Percentiles rank a stretch among this genome's conserved stretches.
Conservation (phyloP, 1,140 invertebrate species). For the Oedothorax gibbosus region DNA sequence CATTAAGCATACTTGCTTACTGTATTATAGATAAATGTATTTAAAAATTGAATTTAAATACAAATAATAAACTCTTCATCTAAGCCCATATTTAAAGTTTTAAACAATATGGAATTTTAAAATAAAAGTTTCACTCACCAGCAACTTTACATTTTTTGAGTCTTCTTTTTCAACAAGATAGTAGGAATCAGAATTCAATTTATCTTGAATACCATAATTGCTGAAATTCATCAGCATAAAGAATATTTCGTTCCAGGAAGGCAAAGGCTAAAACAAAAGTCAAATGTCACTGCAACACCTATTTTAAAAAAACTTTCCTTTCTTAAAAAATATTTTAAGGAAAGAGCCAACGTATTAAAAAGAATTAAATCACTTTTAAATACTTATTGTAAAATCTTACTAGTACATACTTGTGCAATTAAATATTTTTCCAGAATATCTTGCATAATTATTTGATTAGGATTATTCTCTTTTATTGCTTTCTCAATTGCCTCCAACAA, state of each 20-base stretch:
- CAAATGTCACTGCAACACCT: not conserved
- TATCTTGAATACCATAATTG: not conserved
- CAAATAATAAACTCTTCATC: not conserved
- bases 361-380: not conserved
- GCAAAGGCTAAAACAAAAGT: not conserved
- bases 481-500: not conserved
- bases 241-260: conserved; percentile 29
- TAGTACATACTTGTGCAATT: not conserved
- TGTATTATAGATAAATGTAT: not conserved
- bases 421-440: conserved; percentile 1
- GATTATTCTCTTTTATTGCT: conserved; percentile 5
- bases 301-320: not conserved
- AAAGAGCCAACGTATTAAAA: not conserved
- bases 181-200: not conserved
- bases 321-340: not conserved
- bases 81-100: not conserved
- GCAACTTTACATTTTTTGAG: not conserved
- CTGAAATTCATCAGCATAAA: conserved; percentile 1
- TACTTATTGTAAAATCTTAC: not conserved
- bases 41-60: not conserved
- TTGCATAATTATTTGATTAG: not conserved
- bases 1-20: too few species aligned
- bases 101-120: not conserved
- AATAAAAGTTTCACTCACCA: not conserved
- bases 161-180: not conserved